Evolutionary conservation across 2,797 vertebrate species (phyloP).

Genomic region (Anguilla pacifica): DNA sequence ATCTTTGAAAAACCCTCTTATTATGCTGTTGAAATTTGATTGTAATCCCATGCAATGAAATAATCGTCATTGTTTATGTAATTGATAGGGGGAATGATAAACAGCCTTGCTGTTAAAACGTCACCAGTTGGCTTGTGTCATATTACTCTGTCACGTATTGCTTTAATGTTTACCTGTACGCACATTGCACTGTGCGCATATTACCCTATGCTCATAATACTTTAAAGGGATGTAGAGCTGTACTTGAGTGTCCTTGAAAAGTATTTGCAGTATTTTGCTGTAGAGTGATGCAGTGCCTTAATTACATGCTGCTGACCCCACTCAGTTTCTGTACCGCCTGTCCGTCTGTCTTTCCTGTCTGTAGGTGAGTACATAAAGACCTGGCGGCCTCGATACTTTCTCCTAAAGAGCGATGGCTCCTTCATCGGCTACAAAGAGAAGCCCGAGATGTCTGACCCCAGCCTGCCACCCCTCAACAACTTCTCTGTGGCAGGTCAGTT

Average conservation of each 20-base stretch:
- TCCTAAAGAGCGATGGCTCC: constrained; percentile 90
- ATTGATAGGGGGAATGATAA: too few relatives aligned
- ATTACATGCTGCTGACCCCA: neutral
- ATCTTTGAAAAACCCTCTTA: neutral
- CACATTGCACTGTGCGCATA: too few relatives aligned
- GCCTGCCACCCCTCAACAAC: constrained; percentile 89
- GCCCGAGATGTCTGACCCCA: constrained; percentile 83
- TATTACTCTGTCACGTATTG: too few relatives aligned
- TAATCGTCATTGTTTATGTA: neutral
- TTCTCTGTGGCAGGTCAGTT: constrained; percentile 89
- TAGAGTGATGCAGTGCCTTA: neutral
- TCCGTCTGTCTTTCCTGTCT: neutral
- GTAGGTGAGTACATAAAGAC: constrained; percentile 95
- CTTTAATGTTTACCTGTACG: too few relatives aligned
- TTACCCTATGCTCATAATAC: too few relatives aligned
- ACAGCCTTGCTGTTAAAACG: too few relatives aligned
- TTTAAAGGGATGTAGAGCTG: too few relatives aligned
- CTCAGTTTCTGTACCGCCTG: neutral
- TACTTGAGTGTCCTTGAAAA: too few relatives aligned
- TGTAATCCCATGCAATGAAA: neutral
- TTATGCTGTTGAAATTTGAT: neutral
- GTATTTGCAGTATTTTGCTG: neutral
- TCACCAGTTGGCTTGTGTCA: too few relatives aligned
- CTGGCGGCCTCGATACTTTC: constrained; percentile 93
- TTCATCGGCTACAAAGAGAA: constrained; percentile 96